phyloP scores from a whole-genome alignment of 2,113 vertebrate species.

The Oncorhynchus tshawytscha region DNA sequence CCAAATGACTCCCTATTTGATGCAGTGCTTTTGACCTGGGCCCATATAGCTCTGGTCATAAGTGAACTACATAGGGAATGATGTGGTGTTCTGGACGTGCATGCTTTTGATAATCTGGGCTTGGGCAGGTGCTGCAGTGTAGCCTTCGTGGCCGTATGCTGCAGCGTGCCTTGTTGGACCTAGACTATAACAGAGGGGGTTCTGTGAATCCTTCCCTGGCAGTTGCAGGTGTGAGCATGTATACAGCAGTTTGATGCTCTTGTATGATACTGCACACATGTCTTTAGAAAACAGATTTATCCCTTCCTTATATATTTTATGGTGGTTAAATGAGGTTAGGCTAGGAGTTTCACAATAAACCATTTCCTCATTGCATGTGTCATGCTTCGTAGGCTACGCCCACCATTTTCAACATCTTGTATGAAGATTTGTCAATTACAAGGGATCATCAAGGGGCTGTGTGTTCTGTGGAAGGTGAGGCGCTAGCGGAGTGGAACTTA shows the following conservation, averaged over 20 bases:
- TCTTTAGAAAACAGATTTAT: background rate
- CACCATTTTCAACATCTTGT: no score
- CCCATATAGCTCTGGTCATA: no score
- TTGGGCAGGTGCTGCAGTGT: background rate
- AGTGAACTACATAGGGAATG: no score
- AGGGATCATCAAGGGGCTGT: no score
- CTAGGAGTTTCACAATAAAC: no score
- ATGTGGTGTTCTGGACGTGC: no score
- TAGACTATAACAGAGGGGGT: constrained; percentile 15
- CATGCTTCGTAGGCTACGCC: no score
- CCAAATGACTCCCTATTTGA: no score
- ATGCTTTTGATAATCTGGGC: background rate
- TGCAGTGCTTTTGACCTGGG: no score
- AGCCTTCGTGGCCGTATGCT: background rate
- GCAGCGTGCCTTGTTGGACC: background rate
- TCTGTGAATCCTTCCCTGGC: background rate
- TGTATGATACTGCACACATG: constrained; percentile 13
- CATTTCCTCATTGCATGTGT: background rate
- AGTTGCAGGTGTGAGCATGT: constrained; percentile 24
- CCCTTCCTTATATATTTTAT: background rate
- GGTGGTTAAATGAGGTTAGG: background rate
- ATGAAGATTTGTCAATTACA: no score
- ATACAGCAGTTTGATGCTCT: constrained; percentile 17
- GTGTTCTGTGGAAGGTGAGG: no score
- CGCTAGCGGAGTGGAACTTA: no score